Evolutionary conservation across 1,140 invertebrate species (phyloP).

Genomic region (Daktulosphaira vitifoliae): DNA sequence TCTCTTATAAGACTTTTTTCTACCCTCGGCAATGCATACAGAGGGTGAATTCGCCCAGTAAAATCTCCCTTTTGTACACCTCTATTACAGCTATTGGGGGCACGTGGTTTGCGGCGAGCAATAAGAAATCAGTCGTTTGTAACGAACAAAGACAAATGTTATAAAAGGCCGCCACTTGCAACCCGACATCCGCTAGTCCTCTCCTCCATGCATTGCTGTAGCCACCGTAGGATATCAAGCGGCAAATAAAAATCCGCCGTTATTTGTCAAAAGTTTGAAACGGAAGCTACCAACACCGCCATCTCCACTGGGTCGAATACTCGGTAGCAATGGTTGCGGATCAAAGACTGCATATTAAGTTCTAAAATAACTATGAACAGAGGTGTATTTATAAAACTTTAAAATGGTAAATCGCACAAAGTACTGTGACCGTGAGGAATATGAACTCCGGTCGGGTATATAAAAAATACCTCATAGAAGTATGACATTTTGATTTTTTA

Average conservation of each 20-base stretch:
- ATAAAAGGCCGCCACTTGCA: constrained; percentile 31
- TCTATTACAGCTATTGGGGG: neutral
- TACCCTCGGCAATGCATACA: no score
- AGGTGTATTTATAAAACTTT: no score
- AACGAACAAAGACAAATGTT: constrained; percentile 36
- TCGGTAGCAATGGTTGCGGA: no score
- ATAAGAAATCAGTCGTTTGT: constrained; percentile 36
- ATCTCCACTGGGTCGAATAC: no score
- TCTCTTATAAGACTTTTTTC: constrained; percentile 7
- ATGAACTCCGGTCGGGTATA: no score
- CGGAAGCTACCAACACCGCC: neutral
- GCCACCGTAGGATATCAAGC: neutral
- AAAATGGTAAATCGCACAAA: no score
- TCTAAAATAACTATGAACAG: no score
- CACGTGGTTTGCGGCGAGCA: constrained; percentile 21
- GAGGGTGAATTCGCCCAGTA: neutral
- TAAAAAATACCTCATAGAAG: no score
- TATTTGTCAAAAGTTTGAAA: constrained; percentile 25
- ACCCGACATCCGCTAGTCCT: neutral
- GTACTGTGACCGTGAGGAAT: no score
- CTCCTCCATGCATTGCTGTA: neutral
- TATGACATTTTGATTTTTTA: no score
- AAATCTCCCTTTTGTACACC: neutral
- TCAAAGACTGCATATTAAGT: no score
- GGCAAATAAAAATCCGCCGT: constrained; percentile 27